Conservation (phyloP, 2,888 invertebrate species). For the Mythimna pallens region DNA sequence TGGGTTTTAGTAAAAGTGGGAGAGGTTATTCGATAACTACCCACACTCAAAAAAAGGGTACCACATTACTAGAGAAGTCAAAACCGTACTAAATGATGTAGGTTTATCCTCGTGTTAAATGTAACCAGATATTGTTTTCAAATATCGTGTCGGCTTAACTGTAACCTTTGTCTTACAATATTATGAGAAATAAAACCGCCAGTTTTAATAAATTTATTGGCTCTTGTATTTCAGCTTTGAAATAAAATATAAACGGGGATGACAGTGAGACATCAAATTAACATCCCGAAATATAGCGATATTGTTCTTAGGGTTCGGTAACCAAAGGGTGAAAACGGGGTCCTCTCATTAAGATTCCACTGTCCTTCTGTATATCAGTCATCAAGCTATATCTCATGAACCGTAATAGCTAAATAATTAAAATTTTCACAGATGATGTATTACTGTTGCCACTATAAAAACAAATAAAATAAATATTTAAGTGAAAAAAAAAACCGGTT, state of each 20-base stretch:
- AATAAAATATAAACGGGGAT: not conserved
- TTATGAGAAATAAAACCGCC: conserved; percentile 11
- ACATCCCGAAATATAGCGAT: not conserved
- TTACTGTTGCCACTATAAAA: too few relatives aligned
- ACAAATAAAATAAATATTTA: too few relatives aligned
- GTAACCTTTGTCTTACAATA: not conserved
- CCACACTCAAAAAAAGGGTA: not conserved
- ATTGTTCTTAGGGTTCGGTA: not conserved
- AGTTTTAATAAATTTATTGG: conserved; percentile 11
- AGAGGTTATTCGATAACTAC: too few relatives aligned
- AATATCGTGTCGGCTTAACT: not conserved
- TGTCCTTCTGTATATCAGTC: too few relatives aligned
- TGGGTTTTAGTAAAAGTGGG: too few relatives aligned
- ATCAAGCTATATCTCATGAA: too few relatives aligned
- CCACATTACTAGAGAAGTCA: not conserved
- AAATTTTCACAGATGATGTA: too few relatives aligned
- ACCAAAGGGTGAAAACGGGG: too few relatives aligned
- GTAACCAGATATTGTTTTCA: conserved; percentile 25
- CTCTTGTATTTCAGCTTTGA: not conserved
- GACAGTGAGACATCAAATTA: conserved; percentile 12
- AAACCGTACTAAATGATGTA: not conserved
- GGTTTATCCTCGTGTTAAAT: conserved; percentile 8
- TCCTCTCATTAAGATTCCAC: too few relatives aligned
- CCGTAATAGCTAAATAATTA: too few relatives aligned
- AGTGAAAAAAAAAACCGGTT: too few relatives aligned